Conservation (phyloP, 2,113 vertebrate species). For the Lycocorax pyrrhopterus region DNA sequence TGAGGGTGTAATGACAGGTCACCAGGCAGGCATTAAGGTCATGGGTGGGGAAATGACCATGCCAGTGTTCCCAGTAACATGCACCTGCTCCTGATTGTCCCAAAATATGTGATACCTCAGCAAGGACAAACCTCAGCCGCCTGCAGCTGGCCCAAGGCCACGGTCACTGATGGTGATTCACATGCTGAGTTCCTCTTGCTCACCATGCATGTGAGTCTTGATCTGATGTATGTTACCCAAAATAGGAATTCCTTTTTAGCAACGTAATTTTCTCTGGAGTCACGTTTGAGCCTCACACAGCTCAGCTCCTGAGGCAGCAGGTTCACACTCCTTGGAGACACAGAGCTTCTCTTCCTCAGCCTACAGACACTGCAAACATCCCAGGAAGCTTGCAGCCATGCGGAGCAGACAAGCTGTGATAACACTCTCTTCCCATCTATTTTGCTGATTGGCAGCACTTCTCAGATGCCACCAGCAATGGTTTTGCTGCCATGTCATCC, state of each 20-base stretch:
- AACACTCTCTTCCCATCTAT: background rate
- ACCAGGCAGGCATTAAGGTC: background rate
- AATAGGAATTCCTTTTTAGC: background rate
- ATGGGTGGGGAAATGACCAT: background rate
- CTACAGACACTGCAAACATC: background rate
- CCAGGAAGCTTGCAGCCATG: background rate
- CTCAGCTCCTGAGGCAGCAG: background rate
- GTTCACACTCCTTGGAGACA: background rate
- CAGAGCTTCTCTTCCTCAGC: background rate
- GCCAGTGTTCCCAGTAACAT: background rate
- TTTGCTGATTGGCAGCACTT: background rate
- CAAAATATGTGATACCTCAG: background rate
- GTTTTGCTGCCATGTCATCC: background rate
- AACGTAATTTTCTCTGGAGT: background rate
- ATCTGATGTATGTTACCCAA: background rate
- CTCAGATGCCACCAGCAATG: background rate
- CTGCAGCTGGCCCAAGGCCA: background rate
- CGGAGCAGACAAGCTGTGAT: background rate
- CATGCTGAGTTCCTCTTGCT: background rate
- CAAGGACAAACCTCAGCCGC: background rate
- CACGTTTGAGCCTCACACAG: background rate
- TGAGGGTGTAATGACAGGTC: background rate
- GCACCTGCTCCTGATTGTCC: background rate
- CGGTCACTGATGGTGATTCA: background rate
- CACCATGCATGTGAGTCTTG: background rate